Base-by-base conservation (phyloP, 2,888 invertebrate genomes). In the Hylaea fasciaria region DNA sequence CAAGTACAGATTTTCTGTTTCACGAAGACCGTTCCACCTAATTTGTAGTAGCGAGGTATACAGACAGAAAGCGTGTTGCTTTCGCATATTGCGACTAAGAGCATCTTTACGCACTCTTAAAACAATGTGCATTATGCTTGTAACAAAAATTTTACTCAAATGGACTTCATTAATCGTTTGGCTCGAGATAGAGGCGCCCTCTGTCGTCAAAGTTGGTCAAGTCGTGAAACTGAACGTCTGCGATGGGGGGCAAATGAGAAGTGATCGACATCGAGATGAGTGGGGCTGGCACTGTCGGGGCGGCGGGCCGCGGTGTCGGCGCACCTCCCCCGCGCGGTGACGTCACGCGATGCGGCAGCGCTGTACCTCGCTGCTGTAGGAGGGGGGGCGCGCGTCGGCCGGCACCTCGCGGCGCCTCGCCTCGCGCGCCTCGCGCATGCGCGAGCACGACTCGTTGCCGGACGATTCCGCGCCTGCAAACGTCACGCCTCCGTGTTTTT, bases 291-390 rank as follows among this genome's bases (percentile, higher is more conserved):
- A 60, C 57, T 2, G 62, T 57, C 59, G 55, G 63, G 50, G 64
- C 72, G 71, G 71, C 68, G 71, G 60, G 57, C 63, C 64, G 57
- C 70, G 62, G 76, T 5, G 35, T 46, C n/a, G 40, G 49, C 83
- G 82, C 83, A 71, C 69, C 69, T 71, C 71, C 71, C 64, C 70
- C 71, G 62, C 57, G 51, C 64, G 48, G 62, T 86, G 57, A 49
- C 62, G 64, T 69, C 66, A 91, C 75, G 78, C 85, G 82, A 90
- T 71, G 68, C 65, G 55, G 87, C 89, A 89, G 82, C 86, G 86
- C 74, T 81, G 81, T 91, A 91, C 91, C 91, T 91, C 91, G 87
- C 91, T 91, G 87, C 90, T 91, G 82, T 89, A 90, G 55, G 89
- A 89, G 54, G 91, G 87, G 14, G 84, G 86, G 0, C 86, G 83